phyloP scores from a whole-genome alignment of 1,140 invertebrate species.

The fruit fly (Drosophila melanogaster) region DNA sequence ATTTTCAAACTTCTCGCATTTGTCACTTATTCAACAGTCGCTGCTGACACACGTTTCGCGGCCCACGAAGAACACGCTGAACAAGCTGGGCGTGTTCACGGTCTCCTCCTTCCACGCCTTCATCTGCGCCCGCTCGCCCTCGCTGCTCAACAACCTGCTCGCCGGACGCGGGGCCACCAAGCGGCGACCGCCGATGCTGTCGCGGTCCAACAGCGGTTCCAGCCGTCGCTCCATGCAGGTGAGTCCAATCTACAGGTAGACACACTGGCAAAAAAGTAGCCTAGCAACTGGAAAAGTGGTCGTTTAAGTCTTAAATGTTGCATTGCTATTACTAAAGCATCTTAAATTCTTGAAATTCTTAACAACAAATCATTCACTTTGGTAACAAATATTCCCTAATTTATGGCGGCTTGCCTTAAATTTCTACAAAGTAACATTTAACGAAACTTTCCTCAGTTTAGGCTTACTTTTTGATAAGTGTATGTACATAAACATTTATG shows the following conservation, averaged over 20 bases:
- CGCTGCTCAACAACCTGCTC: constrained; percentile 95
- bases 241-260: constrained; percentile 32
- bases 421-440: not conserved
- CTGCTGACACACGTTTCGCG: constrained; percentile 97
- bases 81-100: constrained; percentile 98
- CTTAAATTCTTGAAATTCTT: not conserved
- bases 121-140: constrained; percentile 97
- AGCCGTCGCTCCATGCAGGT: constrained; percentile 92
- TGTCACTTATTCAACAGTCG: constrained; percentile 88
- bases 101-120: constrained; percentile 99
- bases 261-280: not conserved
- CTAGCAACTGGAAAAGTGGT: not conserved
- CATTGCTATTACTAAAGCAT: no score
- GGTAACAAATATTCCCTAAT: not conserved
- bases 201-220: constrained; percentile 94
- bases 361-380: not conserved
- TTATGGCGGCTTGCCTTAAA: no score
- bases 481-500: constrained; percentile 8
- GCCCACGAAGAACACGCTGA: constrained; percentile 96
- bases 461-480: not conserved
- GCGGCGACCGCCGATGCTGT: constrained; percentile 92
- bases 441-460: not conserved
- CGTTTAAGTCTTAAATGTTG: not conserved
- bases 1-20: constrained; percentile 17
- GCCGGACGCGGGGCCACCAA: constrained; percentile 95